phyloP scores from a whole-genome alignment of 2,888 invertebrate species.

The Spisula subtruncata region DNA sequence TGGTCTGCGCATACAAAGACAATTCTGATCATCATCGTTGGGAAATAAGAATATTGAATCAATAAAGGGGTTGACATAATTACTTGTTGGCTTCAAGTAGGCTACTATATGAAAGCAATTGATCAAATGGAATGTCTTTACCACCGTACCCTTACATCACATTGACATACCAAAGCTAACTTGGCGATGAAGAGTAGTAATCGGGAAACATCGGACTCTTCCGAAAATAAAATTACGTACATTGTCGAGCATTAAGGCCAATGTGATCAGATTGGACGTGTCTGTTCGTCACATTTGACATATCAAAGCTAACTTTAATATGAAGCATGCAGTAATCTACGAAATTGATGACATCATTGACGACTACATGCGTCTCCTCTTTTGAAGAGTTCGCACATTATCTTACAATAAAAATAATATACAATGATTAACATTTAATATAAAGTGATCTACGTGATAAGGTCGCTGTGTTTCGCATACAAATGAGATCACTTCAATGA shows the following conservation, averaged over 20 bases:
- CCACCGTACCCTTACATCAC: not conserved
- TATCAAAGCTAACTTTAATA: not conserved
- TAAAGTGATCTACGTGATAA: not conserved
- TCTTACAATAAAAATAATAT: not conserved
- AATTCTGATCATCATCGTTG: no score
- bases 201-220: not conserved
- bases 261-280: no score
- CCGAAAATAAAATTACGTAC: no score
- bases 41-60: no score
- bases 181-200: not conserved
- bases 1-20: no score
- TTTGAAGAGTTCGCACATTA: slow-evolving; percentile 7
- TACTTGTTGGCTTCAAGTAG: not conserved
- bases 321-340: not conserved
- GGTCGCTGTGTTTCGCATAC: no score
- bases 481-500: no score
- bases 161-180: not conserved
- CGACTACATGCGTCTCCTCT: not conserved
- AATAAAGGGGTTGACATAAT: no score
- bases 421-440: not conserved
- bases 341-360: not conserved
- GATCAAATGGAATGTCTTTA: not conserved
- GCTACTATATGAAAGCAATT: not conserved
- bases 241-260: no score
- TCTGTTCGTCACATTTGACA: not conserved